Percentiles rank a stretch among this genome's conserved stretches.
phyloP scores from a whole-genome alignment of 2,113 vertebrate species.

The Oreochromis aureus region DNA sequence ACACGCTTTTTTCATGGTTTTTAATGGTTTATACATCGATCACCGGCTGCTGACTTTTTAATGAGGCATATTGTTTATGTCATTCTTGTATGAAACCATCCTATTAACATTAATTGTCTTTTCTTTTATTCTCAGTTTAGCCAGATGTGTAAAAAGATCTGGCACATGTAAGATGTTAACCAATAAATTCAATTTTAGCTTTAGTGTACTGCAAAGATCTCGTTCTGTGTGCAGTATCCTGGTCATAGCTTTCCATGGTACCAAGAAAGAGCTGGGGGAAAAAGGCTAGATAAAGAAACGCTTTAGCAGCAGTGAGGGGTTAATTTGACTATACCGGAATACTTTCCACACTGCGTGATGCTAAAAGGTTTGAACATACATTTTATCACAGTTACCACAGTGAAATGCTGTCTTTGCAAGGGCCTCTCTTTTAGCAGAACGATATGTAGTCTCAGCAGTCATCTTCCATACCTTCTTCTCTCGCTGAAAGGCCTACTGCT shows the following conservation, averaged over 20 bases:
- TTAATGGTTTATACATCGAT: background rate
- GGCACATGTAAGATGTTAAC: background rate
- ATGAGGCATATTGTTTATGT: background rate
- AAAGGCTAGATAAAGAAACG: background rate
- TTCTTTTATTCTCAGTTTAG: background rate
- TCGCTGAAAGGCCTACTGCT: conserved; percentile 37
- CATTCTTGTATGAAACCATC: background rate
- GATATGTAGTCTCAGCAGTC: conserved; percentile 36
- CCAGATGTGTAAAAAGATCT: background rate
- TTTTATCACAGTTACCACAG: conserved; percentile 1
- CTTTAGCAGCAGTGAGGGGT: background rate
- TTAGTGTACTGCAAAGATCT: background rate
- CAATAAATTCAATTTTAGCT: background rate
- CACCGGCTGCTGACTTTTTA: background rate
- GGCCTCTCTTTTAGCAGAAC: conserved; percentile 5
- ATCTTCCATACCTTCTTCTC: conserved; percentile 8
- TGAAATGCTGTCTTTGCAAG: conserved; percentile 10
- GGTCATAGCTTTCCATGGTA: background rate
- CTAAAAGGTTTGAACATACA: conserved; percentile 17
- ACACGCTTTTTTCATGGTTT: background rate
- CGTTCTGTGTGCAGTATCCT: background rate
- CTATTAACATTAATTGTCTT: background rate
- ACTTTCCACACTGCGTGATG: background rate
- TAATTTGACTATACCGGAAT: background rate
- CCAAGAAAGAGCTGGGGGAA: background rate